phyloP scores from a whole-genome alignment of 2,113 vertebrate species.

The Ceyx cyanopectus region DNA sequence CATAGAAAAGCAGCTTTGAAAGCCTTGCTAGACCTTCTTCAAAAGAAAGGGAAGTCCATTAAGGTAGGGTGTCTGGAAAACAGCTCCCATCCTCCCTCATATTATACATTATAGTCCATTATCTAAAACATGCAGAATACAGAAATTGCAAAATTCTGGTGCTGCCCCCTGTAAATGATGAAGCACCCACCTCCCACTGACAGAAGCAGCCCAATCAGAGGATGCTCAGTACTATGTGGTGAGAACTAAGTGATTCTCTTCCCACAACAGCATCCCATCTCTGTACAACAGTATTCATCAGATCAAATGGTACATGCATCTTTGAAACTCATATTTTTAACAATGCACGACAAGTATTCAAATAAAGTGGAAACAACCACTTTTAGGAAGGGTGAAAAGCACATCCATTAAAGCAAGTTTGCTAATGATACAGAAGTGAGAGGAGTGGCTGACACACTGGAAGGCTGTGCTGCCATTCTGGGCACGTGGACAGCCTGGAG shows the following conservation, averaged over 20 bases:
- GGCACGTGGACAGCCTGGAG: too few species aligned
- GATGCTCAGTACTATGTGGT: rapidly evolving
- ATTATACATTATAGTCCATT: not conserved
- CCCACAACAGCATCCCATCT: not conserved
- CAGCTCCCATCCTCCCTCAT: not conserved
- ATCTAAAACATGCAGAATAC: not conserved
- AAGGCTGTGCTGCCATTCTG: too few species aligned
- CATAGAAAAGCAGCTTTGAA: not conserved
- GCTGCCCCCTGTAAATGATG: not conserved
- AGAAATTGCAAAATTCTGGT: not conserved
- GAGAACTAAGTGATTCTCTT: not conserved
- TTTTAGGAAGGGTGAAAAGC: not conserved
- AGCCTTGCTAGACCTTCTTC: not conserved
- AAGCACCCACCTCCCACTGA: not conserved
- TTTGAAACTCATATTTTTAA: not conserved
- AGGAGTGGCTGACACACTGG: too few species aligned
- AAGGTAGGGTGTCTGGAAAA: not conserved
- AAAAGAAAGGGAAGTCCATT: not conserved
- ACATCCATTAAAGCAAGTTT: too few species aligned
- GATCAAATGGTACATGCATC: not conserved
- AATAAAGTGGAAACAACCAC: not conserved
- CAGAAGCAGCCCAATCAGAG: not conserved
- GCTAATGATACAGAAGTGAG: too few species aligned
- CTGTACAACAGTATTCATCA: rapidly evolving
- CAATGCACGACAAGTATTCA: not conserved